These are phyloP conservation scores for Ifrita kowaldi DNA, from an alignment of 2,113 vertebrate species.

Conservation along the genomic window DNA sequence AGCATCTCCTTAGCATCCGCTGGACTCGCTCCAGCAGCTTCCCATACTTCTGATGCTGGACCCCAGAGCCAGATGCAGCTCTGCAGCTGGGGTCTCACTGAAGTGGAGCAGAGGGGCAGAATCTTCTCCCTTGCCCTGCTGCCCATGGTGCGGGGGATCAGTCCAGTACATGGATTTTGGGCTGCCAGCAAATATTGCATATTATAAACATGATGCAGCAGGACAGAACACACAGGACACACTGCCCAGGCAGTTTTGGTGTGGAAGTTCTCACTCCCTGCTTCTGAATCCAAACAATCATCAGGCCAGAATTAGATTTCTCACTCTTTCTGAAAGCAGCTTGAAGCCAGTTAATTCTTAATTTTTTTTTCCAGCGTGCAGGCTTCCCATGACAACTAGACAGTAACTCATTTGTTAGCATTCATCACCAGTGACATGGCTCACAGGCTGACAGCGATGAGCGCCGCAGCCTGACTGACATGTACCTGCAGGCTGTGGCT, in stretches of 20 bases:
- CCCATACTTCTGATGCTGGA: background rate
- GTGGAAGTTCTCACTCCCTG: background rate
- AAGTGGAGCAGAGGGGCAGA: background rate
- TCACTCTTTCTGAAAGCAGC: background rate
- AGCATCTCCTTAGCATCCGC: rapidly evolving
- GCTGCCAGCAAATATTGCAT: background rate
- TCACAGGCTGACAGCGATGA: background rate
- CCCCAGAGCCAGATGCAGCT: background rate
- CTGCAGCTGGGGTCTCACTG: background rate
- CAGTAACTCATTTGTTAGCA: background rate
- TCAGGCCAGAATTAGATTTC: background rate
- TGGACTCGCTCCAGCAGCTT: background rate
- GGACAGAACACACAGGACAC: rapidly evolving
- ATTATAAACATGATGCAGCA: background rate
- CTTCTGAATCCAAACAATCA: background rate
- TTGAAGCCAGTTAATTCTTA: background rate
- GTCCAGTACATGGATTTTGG: background rate
- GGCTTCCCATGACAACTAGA: background rate
- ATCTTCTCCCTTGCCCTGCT: background rate
- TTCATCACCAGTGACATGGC: background rate
- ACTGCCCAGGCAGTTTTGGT: background rate
- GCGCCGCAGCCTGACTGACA: background rate
- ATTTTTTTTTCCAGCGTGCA: background rate
- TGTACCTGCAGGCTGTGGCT: background rate
- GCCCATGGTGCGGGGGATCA: background rate